phyloP scores from a whole-genome alignment of 2,888 invertebrate species.

The Esperia sulphurella region DNA sequence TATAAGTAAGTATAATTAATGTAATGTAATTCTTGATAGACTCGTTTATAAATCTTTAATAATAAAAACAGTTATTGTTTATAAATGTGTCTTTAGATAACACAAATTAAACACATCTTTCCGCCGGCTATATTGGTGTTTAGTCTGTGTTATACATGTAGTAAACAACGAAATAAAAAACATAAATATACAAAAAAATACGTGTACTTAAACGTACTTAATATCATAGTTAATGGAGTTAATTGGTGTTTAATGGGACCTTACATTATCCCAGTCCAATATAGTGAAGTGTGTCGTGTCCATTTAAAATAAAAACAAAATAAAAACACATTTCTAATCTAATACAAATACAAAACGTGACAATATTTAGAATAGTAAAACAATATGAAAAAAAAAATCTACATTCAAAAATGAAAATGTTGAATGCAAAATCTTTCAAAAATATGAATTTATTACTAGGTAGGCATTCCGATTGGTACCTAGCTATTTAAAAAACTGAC shows the following conservation, averaged over 20 bases:
- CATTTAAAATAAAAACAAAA: conserved; percentile 45
- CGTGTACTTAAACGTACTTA: conserved; percentile 60
- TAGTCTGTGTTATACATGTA: conserved; percentile 54
- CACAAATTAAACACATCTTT: conserved; percentile 34
- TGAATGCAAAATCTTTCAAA: background rate
- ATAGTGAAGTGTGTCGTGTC: conserved; percentile 48
- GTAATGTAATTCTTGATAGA: conserved; percentile 63
- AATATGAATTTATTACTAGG: background rate
- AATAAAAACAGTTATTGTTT: conserved; percentile 1
- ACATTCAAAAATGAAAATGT: no score
- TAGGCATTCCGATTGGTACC: background rate
- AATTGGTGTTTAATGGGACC: conserved; percentile 55
- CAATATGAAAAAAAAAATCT: background rate
- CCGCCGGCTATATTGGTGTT: conserved; percentile 19
- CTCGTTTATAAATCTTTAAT: conserved; percentile 34
- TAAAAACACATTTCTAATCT: background rate
- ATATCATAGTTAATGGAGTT: conserved; percentile 66
- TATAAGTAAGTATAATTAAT: conserved; percentile 72
- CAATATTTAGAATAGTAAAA: conserved; percentile 13
- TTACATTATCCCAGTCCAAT: conserved; percentile 28
- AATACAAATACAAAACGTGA: background rate
- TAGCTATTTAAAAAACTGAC: conserved; percentile 32
- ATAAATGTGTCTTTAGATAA: conserved; percentile 46
- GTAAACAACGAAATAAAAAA: conserved; percentile 73
- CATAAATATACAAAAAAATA: conserved; percentile 64